Evolutionary conservation across 2,113 vertebrate genomes (phyloP).

Genomic region (Neolamprologus falcicula): DNA sequence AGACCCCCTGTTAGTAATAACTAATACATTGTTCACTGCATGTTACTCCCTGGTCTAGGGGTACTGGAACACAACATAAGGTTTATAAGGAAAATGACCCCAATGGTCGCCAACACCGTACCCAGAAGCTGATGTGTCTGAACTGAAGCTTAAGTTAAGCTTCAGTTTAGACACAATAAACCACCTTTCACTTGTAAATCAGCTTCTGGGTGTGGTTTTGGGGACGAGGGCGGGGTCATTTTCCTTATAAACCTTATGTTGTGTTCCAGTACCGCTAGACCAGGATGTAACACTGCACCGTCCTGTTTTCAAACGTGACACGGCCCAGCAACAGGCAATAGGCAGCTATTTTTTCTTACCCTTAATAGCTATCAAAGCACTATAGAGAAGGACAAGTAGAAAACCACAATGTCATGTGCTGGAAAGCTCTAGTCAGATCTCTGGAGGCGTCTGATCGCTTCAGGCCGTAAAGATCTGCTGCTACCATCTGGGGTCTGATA

Average conservation of each 20-base stretch:
- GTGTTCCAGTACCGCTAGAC: accelerated
- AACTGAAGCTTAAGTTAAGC: not conserved
- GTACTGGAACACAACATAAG: not conserved
- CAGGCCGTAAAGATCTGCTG: not conserved
- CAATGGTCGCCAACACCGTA: not conserved
- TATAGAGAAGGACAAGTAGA: not conserved
- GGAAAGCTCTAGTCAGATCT: not conserved
- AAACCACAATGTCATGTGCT: accelerated
- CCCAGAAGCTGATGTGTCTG: not conserved
- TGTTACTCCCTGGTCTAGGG: accelerated
- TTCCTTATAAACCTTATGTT: not conserved
- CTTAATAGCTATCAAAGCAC: not conserved
- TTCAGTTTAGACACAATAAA: accelerated
- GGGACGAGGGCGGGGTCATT: not conserved
- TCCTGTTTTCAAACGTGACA: accelerated
- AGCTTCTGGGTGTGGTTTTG: not conserved
- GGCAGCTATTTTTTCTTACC: accelerated
- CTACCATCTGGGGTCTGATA: not conserved
- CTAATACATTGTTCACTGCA: not conserved
- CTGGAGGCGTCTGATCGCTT: not conserved
- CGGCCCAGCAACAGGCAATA: accelerated
- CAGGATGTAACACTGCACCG: not conserved
- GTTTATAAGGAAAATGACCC: not conserved
- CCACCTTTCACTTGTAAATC: not conserved
- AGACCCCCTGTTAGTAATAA: not conserved